Percentiles rank a stretch among this genome's conserved stretches.
Conservation (phyloP, 2,113 vertebrate genomes). For the Isichthys henryi region DNA sequence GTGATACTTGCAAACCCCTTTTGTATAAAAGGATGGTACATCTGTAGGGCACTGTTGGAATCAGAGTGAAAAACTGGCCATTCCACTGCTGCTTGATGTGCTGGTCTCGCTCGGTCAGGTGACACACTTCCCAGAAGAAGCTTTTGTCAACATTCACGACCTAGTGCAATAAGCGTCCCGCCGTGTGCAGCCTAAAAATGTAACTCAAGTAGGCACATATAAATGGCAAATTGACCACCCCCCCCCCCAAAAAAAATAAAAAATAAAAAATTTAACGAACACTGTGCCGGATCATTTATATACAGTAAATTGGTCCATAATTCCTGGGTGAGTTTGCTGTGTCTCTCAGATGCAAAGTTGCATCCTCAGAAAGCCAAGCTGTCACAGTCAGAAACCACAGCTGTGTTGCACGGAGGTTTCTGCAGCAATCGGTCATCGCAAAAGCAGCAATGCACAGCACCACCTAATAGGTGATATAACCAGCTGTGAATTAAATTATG, state of each 20-base stretch:
- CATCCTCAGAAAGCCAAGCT: slow-evolving; percentile 17
- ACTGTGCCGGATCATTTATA: background rate
- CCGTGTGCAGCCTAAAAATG: background rate
- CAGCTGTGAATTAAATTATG: slow-evolving; percentile 29
- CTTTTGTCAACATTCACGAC: background rate
- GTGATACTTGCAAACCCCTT: background rate
- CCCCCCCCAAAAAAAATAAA: background rate
- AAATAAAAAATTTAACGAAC: background rate
- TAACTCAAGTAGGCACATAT: background rate
- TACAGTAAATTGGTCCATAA: background rate
- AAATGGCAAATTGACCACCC: background rate
- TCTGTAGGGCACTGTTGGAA: background rate
- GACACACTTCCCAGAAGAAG: background rate
- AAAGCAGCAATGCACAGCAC: slow-evolving; percentile 19
- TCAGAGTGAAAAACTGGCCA: background rate
- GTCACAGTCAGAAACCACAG: background rate
- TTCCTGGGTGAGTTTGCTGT: background rate
- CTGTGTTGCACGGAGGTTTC: background rate
- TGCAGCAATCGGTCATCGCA: slow-evolving; percentile 18
- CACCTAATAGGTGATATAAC: slow-evolving; percentile 26
- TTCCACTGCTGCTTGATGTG: background rate
- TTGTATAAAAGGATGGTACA: background rate
- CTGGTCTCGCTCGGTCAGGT: background rate
- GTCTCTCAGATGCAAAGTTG: slow-evolving; percentile 19
- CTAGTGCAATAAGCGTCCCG: background rate